Evolutionary conservation across 2,797 vertebrate species (phyloP).

Genomic region (Tragelaphus oryx): DNA sequence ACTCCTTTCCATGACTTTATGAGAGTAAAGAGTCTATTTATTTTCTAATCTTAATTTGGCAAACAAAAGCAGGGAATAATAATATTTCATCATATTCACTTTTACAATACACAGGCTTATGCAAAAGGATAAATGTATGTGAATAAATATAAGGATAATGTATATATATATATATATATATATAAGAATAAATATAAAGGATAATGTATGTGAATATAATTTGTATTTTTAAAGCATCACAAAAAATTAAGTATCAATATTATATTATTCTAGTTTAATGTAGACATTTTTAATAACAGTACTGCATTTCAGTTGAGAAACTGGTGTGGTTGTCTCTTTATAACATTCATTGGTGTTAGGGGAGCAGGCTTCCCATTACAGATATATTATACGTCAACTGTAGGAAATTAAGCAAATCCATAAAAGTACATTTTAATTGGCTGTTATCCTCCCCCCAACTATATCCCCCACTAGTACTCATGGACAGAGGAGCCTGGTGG

Average conservation of each 20-base stretch:
- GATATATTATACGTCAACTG: not conserved
- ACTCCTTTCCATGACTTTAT: not conserved
- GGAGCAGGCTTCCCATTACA: not conserved
- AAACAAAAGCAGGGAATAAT: not conserved
- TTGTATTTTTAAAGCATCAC: not conserved
- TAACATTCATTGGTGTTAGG: not conserved
- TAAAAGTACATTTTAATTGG: not conserved
- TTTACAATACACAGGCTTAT: not conserved
- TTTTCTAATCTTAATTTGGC: not conserved
- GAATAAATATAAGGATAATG: not conserved
- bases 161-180: too few relatives aligned
- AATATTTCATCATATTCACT: not conserved
- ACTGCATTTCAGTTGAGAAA: not conserved
- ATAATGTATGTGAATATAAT: not conserved
- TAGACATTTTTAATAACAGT: not conserved
- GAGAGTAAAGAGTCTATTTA: not conserved
- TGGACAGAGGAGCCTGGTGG: not conserved
- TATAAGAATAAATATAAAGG: not conserved
- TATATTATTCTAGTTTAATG: not conserved
- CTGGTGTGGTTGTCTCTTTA: not conserved
- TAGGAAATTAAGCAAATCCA: not conserved
- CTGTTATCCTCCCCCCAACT: not conserved
- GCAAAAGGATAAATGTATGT: not conserved
- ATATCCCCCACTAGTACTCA: not conserved
- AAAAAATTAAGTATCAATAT: not conserved